Conservation (phyloP, 1,140 invertebrate genomes). For the Hylaeus anthracinus region DNA sequence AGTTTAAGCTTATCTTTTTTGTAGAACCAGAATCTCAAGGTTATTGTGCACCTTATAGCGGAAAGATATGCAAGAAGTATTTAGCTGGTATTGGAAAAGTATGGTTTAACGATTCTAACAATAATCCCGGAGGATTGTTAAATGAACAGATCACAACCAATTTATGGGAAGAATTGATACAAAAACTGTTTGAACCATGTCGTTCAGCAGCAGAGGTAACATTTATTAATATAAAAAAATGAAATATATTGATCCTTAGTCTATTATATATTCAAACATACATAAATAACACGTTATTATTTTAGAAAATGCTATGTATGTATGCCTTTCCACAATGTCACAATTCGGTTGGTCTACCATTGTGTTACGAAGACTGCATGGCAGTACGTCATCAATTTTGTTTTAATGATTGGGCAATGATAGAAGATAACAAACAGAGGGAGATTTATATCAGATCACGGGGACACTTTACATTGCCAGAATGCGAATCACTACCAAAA, state of each 20-base stretch:
- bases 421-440: conserved; percentile 93
- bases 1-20: neutral
- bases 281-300: conserved; percentile 22
- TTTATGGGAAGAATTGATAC: conserved; percentile 93
- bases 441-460: conserved; percentile 89
- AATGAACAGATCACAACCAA: conserved; percentile 92
- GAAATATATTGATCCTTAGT: too few relatives aligned
- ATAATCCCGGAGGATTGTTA: conserved; percentile 86
- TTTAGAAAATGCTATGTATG: conserved; percentile 91
- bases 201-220: conserved; percentile 90
- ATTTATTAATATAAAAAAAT: neutral
- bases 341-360: conserved; percentile 83
- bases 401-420: conserved; percentile 94
- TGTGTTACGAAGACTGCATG: conserved; percentile 96
- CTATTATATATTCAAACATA: neutral
- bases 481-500: conserved; percentile 90
- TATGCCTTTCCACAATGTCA: conserved; percentile 95
- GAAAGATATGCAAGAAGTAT: conserved; percentile 92
- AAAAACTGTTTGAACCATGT: conserved; percentile 90
- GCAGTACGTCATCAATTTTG: conserved; percentile 94
- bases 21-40: conserved; percentile 78
- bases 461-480: conserved; percentile 93
- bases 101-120: conserved; percentile 89
- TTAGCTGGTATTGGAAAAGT: conserved; percentile 87
- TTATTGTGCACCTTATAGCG: conserved; percentile 93